Evolutionary conservation across 1,140 invertebrate species (phyloP).

Genomic region (Danaus plexippus): DNA sequence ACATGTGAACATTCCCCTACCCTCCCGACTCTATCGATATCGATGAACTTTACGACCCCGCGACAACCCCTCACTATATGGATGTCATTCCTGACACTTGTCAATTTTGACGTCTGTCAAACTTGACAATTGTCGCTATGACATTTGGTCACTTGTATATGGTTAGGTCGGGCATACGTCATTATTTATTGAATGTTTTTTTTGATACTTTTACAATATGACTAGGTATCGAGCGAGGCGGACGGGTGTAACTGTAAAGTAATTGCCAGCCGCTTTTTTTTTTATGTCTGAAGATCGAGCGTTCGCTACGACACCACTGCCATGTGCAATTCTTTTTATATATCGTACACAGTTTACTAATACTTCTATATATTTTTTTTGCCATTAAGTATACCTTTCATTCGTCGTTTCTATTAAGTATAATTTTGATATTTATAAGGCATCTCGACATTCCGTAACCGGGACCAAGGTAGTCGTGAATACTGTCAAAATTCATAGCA

Average conservation of each 20-base stretch:
- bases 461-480: conserved; percentile 47
- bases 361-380: conserved; percentile 40
- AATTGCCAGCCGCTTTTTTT: conserved; percentile 68
- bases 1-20: conserved; percentile 85
- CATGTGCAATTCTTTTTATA: conserved; percentile 64
- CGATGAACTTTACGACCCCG: conserved; percentile 14
- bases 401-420: conserved; percentile 32
- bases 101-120: conserved; percentile 14
- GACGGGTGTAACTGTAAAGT: conserved; percentile 58
- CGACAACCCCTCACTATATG: conserved; percentile 17
- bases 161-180: conserved; percentile 12
- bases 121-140: conserved; percentile 5
- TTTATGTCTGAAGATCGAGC: conserved; percentile 52
- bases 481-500: conserved; percentile 21
- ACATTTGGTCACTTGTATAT: not conserved
- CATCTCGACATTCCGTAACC: conserved; percentile 57
- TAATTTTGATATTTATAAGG: conserved; percentile 24
- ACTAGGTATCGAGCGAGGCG: conserved; percentile 31
- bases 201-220: conserved; percentile 16
- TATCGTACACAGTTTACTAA: conserved; percentile 55
- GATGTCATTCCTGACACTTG: conserved; percentile 8
- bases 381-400: conserved; percentile 45
- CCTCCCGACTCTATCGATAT: conserved; percentile 37
- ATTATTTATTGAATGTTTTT: conserved; percentile 30
- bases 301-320: conserved; percentile 66